A percentile compares a stretch with the other conserved stretches of the same genome.
These are phyloP conservation scores for Melieria picta DNA, from an alignment of 2,888 invertebrate genomes.

Conservation along the genomic window DNA sequence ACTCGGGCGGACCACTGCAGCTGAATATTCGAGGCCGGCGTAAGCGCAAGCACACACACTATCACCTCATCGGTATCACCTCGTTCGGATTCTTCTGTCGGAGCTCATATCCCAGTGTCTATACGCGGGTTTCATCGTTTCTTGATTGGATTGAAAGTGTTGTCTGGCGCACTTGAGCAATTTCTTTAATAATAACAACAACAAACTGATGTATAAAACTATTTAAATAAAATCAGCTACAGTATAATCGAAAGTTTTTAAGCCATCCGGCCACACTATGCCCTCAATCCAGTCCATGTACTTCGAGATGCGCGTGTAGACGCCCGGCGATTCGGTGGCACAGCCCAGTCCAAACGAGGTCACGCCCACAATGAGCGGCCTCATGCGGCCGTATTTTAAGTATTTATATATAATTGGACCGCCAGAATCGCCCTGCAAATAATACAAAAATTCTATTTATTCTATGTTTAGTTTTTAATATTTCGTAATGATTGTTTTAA, in stretches of 20 bases:
- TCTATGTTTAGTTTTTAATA: neutral
- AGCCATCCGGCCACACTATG: constrained; percentile 21
- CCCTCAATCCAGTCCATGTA: constrained; percentile 51
- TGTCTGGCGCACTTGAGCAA: constrained; percentile 49
- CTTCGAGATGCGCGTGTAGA: constrained; percentile 49
- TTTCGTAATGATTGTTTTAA: neutral
- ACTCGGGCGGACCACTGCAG: constrained; percentile 63
- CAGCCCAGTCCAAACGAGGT: constrained; percentile 52
- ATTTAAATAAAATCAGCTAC: neutral
- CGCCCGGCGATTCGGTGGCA: constrained; percentile 46
- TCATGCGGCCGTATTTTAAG: neutral
- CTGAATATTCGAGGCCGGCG: constrained; percentile 53
- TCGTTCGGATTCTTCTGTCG: constrained; percentile 62
- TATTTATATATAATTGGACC: constrained; percentile 34
- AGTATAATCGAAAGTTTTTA: neutral
- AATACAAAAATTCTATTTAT: neutral
- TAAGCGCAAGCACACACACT: constrained; percentile 48
- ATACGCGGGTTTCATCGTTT: constrained; percentile 57
- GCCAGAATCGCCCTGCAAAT: constrained; percentile 39
- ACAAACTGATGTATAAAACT: constrained; percentile 15
- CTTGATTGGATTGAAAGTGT: constrained; percentile 62
- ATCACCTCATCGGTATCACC: constrained; percentile 62
- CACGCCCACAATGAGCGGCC: constrained; percentile 46
- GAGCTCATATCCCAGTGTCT: constrained; percentile 60
- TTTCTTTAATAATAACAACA: neutral